Percentiles rank a stretch among this genome's conserved stretches.
These are phyloP conservation scores for Lepidurus couesii DNA, from an alignment of 1,140 invertebrate species.

Conservation along the genomic window DNA sequence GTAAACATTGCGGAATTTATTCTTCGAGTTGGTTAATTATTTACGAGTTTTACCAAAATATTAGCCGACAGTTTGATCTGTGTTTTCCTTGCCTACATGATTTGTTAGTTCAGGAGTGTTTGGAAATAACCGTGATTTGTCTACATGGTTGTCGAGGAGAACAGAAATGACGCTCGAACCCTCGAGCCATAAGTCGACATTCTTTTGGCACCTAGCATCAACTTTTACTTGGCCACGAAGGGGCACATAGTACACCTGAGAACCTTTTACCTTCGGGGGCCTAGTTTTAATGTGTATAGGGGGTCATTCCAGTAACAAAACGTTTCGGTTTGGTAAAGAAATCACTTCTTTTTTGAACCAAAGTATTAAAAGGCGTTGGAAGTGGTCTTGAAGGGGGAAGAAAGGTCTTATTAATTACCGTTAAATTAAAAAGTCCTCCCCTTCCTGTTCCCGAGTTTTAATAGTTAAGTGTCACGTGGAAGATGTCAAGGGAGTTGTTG, in stretches of 20 bases:
- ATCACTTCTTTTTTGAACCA: neutral
- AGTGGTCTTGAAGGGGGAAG: too few species aligned
- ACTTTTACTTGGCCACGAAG: conserved; percentile 10
- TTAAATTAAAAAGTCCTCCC: neutral
- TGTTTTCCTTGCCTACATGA: too few species aligned
- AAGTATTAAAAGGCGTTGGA: neutral
- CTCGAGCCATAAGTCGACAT: conserved; percentile 17
- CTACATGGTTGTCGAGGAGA: neutral
- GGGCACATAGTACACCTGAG: neutral
- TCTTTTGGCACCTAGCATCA: conserved; percentile 9
- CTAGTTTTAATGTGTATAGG: neutral
- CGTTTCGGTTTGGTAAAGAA: neutral
- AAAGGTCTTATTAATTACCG: neutral
- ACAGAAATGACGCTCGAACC: neutral
- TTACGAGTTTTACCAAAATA: neutral
- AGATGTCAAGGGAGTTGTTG: neutral
- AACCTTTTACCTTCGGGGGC: conserved; percentile 13
- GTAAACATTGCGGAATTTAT: neutral
- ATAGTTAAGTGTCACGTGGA: neutral
- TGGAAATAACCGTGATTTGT: neutral
- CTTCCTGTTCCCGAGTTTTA: conserved; percentile 1
- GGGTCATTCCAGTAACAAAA: neutral
- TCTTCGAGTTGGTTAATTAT: neutral
- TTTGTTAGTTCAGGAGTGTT: neutral
- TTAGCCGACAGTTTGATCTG: too few species aligned